Evolutionary conservation across 2,888 invertebrate genomes (phyloP).

Genomic region (Ophion slaviceki): DNA sequence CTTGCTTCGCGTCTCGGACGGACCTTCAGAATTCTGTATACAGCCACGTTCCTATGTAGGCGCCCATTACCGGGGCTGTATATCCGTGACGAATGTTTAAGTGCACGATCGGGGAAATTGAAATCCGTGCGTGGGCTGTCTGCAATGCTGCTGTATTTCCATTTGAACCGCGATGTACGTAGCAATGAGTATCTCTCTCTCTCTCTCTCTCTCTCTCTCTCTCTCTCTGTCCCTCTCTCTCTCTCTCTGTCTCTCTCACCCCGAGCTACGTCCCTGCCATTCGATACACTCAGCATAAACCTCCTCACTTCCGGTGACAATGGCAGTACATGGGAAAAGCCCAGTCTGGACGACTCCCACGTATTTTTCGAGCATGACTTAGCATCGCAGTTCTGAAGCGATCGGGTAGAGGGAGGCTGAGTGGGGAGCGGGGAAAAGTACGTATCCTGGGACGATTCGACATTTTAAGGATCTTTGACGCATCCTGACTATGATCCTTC

Average conservation of each 20-base stretch:
- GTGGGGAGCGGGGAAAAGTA: not conserved
- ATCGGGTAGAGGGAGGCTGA: not conserved
- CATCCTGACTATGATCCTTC: no score
- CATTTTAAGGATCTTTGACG: not conserved
- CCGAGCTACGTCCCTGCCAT: not conserved
- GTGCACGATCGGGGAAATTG: conserved; percentile 66
- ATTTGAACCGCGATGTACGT: conserved; percentile 49
- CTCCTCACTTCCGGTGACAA: conserved; percentile 1
- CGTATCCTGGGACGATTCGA: not conserved
- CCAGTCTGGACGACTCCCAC: not conserved
- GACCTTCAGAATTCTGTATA: conserved; percentile 32
- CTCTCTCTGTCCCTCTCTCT: not conserved
- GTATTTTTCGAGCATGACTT: not conserved
- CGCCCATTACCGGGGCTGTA: conserved; percentile 58
- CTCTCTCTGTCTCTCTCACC: not conserved
- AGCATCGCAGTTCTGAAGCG: not conserved
- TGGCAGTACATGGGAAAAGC: not conserved
- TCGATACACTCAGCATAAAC: not conserved
- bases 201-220: conserved; percentile 63
- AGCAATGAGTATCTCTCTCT: conserved; percentile 51
- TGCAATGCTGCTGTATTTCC: conserved; percentile 65
- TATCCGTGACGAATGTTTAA: conserved; percentile 65
- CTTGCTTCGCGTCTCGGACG: conserved; percentile 60
- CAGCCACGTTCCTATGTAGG: conserved; percentile 29
- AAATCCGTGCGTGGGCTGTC: conserved; percentile 61